A percentile compares a stretch with the other conserved stretches of the same genome.
These are phyloP conservation scores for Gopherus flavomarginatus DNA, from an alignment of 2,113 vertebrate genomes.

Conservation along the genomic window DNA sequence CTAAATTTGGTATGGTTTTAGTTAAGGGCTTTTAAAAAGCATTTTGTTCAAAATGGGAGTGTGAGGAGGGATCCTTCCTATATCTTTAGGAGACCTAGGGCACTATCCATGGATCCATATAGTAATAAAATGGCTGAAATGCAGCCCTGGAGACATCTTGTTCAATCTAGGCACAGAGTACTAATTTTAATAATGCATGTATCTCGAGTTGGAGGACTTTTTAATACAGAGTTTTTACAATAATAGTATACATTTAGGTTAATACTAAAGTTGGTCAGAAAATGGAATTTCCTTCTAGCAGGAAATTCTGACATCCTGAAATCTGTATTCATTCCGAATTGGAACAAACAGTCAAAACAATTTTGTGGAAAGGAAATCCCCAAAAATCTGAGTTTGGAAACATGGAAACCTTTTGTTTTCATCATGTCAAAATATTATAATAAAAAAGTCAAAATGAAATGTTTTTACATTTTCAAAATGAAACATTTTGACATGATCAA, in stretches of 20 bases:
- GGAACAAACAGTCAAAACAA: slow-evolving; percentile 16
- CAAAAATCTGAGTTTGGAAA: slow-evolving; percentile 16
- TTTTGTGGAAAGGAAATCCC: slow-evolving; percentile 16
- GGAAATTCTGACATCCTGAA: not conserved
- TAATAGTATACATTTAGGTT: not conserved
- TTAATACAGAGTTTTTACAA: not conserved
- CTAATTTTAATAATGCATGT: not conserved
- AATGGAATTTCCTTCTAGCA: not conserved
- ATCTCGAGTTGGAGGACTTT: not conserved
- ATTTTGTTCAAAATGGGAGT: not conserved
- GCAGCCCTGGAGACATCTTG: not conserved
- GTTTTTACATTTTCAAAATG: slow-evolving; percentile 3
- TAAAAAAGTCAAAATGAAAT: slow-evolving; percentile 47
- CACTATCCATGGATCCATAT: not conserved
- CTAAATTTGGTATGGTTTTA: not conserved
- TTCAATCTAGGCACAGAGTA: not conserved
- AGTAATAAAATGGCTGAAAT: too few species aligned
- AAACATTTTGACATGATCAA: slow-evolving; percentile 36
- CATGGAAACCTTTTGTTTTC: slow-evolving; percentile 29
- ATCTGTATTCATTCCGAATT: not conserved
- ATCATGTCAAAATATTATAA: not conserved
- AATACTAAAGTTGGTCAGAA: not conserved
- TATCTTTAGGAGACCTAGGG: not conserved
- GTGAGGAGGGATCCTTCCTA: not conserved
- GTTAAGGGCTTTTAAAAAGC: not conserved